Evolutionary conservation across 2,797 vertebrate genomes (phyloP).

Genomic region (Xenentodon cancila): DNA sequence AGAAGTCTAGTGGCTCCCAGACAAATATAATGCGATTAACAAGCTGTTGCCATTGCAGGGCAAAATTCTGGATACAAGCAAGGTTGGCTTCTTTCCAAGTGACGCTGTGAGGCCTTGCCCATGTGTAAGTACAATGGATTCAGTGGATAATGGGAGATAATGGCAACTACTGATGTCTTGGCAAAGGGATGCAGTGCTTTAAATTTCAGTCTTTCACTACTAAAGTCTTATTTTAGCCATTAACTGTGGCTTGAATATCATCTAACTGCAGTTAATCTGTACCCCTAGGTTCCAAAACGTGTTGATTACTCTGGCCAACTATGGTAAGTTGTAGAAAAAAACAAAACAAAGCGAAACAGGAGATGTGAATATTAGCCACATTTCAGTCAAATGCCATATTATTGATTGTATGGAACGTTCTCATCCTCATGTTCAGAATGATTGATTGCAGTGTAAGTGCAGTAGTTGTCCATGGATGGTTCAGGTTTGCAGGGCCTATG

Average conservation of each 20-base stretch:
- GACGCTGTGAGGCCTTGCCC: slow-evolving; percentile 94
- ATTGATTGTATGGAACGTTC: slow-evolving; percentile 37
- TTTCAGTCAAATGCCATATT: slow-evolving; percentile 22
- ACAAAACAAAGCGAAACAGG: neutral
- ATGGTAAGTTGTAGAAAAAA: slow-evolving; percentile 85
- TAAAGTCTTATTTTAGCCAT: slow-evolving; percentile 58
- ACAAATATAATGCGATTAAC: slow-evolving; percentile 78
- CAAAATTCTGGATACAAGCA: slow-evolving; percentile 89
- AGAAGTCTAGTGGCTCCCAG: slow-evolving; percentile 54
- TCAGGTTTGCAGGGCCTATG: slow-evolving; percentile 96
- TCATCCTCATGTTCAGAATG: slow-evolving; percentile 41
- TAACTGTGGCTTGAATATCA: slow-evolving; percentile 63
- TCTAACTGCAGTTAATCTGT: slow-evolving; percentile 57
- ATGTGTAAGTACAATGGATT: slow-evolving; percentile 88
- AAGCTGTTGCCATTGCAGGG: slow-evolving; percentile 84
- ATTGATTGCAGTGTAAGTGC: slow-evolving; percentile 49
- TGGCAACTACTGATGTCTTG: slow-evolving; percentile 60
- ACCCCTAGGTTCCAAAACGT: slow-evolving; percentile 91
- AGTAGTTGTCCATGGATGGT: slow-evolving; percentile 50
- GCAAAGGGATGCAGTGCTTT: slow-evolving; percentile 47
- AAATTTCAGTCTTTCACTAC: slow-evolving; percentile 34
- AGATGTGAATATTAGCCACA: slow-evolving; percentile 33
- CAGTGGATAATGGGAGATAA: slow-evolving; percentile 36
- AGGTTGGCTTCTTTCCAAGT: slow-evolving; percentile 96
- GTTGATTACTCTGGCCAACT: slow-evolving; percentile 93